A percentile compares a stretch with the other conserved stretches of the same genome.
These are phyloP conservation scores for Cyprinodon brontotheroides DNA, from an alignment of 2,113 vertebrate genomes.

Conservation along the genomic window DNA sequence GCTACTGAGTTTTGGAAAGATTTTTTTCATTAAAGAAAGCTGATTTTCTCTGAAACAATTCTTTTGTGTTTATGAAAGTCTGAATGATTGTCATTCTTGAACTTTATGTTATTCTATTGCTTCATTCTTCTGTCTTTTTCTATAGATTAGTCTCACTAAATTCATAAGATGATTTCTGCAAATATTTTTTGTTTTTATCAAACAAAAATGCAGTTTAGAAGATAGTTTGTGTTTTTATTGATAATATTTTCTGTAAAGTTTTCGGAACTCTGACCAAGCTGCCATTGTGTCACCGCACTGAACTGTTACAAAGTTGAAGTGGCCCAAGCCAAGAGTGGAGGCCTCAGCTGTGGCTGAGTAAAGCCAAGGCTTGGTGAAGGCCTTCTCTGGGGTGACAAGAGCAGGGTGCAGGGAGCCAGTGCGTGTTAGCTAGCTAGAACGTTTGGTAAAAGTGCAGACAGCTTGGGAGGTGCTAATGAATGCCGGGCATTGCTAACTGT, in stretches of 20 bases:
- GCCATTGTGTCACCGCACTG: conserved; percentile 52
- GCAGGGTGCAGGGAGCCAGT: conserved; percentile 74
- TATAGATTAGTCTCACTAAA: background rate
- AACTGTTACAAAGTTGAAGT: conserved; percentile 76
- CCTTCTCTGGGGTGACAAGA: conserved; percentile 76
- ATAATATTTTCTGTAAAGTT: conserved; percentile 40
- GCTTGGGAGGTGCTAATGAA: conserved; percentile 85
- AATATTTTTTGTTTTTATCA: background rate
- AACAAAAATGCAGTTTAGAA: background rate
- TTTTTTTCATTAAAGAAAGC: too few species aligned
- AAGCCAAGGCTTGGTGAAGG: conserved; percentile 75
- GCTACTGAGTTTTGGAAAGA: too few species aligned
- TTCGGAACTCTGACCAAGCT: conserved; percentile 47
- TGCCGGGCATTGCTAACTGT: conserved; percentile 79
- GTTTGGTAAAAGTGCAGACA: conserved; percentile 81
- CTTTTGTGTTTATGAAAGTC: too few species aligned
- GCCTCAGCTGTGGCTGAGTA: conserved; percentile 74
- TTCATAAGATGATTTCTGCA: background rate
- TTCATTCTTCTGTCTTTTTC: background rate
- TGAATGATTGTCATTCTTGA: background rate
- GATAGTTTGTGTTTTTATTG: background rate
- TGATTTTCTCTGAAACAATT: too few species aligned
- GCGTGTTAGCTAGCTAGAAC: conserved; percentile 76
- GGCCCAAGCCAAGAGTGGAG: conserved; percentile 72
- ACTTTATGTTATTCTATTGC: background rate